Percentiles rank a stretch among this genome's conserved stretches.
Evolutionary conservation across 92 coral and sea anemone genomes (phyloP).

Genomic region (Siderastrea radians): DNA sequence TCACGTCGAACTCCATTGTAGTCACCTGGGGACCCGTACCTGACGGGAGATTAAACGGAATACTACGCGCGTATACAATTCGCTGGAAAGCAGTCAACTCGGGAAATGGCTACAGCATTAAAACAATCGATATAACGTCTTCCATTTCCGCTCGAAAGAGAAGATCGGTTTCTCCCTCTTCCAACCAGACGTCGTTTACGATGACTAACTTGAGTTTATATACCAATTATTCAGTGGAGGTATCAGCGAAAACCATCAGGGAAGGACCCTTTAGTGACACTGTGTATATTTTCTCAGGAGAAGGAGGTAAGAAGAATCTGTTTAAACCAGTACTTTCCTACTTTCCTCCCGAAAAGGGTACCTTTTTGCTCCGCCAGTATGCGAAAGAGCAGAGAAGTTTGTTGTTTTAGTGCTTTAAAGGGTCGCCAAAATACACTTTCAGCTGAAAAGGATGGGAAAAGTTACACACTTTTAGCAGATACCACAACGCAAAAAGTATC

Average conservation of each 20-base stretch:
- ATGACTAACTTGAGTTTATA: slow-evolving; percentile 31
- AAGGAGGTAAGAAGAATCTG: slow-evolving; percentile 45
- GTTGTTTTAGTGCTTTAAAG: too few species aligned
- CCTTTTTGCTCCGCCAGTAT: too few species aligned
- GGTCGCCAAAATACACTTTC: too few species aligned
- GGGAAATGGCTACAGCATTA: too few species aligned
- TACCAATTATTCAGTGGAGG: slow-evolving; percentile 52
- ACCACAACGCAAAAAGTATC: too few species aligned
- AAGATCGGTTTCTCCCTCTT: background rate
- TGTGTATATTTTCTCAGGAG: slow-evolving; percentile 29
- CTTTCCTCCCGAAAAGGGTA: background rate
- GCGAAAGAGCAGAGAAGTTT: too few species aligned
- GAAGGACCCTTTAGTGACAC: slow-evolving; percentile 35
- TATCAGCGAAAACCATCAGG: slow-evolving; percentile 43
- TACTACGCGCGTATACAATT: slow-evolving; percentile 48
- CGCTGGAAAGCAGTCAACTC: slow-evolving; percentile 24
- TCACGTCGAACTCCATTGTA: slow-evolving; percentile 47
- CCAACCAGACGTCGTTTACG: too few species aligned
- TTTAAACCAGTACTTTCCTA: background rate
- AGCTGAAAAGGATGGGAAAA: too few species aligned
- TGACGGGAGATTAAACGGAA: slow-evolving; percentile 25
- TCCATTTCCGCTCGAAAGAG: too few species aligned
- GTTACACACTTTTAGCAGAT: too few species aligned
- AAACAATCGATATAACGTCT: too few species aligned
- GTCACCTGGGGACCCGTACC: slow-evolving; percentile 56